Conservation (phyloP, 2,113 vertebrate species). For the Pseudorasbora parva region DNA sequence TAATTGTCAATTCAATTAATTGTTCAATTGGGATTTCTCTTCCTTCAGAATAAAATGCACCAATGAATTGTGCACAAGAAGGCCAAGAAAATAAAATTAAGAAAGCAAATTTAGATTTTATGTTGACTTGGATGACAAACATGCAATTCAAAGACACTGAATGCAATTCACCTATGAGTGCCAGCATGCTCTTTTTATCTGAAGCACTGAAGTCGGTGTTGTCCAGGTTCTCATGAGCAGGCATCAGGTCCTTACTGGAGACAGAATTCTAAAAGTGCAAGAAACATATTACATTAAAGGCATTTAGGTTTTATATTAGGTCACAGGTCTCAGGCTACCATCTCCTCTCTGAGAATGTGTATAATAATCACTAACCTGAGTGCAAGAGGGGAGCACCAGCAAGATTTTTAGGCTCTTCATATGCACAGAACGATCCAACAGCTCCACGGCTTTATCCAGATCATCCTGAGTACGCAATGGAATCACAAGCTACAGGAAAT, state of each 20-base stretch:
- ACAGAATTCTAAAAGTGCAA: conserved; percentile 72
- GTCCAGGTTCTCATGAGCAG: conserved; percentile 89
- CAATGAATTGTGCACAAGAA: not conserved
- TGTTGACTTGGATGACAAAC: not conserved
- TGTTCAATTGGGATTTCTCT: no score
- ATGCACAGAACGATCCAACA: conserved; percentile 95
- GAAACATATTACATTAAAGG: conserved; percentile 1
- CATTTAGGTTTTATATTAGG: not conserved
- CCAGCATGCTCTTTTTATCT: conserved; percentile 83
- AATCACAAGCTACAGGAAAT: conserved; percentile 85
- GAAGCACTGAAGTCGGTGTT: conserved; percentile 83
- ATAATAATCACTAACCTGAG: conserved; percentile 79
- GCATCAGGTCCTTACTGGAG: conserved; percentile 82
- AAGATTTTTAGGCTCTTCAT: conserved; percentile 98
- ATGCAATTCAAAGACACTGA: not conserved
- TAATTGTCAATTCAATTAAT: no score
- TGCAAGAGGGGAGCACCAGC: conserved; percentile 86
- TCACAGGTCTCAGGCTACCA: not conserved
- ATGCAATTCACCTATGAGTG: conserved; percentile 81
- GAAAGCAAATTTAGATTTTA: not conserved
- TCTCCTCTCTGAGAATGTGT: not conserved
- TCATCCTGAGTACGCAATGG: conserved; percentile 95
- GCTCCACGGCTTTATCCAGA: conserved; percentile 94
- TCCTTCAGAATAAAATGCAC: not conserved
- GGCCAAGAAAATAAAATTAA: not conserved